A percentile compares a stretch with the other conserved stretches of the same genome.
phyloP scores from a whole-genome alignment of 1,140 invertebrate genomes.

The Tetramorium parvispinum region DNA sequence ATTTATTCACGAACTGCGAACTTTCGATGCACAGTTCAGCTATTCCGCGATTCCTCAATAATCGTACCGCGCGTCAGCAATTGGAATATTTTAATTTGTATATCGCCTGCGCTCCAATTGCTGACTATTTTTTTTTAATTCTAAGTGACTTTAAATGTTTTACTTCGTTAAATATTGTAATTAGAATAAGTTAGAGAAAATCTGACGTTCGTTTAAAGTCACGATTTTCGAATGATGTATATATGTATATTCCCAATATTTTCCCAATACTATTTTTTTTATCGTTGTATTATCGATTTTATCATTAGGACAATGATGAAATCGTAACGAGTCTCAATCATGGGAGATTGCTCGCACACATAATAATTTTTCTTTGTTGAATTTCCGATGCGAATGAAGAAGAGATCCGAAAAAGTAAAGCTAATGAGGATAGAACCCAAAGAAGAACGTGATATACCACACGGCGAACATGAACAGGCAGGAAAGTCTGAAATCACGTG shows the following conservation, averaged over 20 bases:
- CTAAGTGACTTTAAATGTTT: slow-evolving; percentile 22
- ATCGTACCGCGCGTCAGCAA: background rate
- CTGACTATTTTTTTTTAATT: background rate
- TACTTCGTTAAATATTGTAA: slow-evolving; percentile 22
- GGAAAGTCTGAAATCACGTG: slow-evolving; percentile 65
- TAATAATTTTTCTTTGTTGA: background rate
- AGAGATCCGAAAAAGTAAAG: background rate
- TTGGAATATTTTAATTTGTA: slow-evolving; percentile 37
- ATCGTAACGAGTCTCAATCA: background rate
- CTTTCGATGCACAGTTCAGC: slow-evolving; percentile 20
- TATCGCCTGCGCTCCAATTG: background rate
- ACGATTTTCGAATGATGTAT: background rate
- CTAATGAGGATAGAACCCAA: slow-evolving; percentile 45
- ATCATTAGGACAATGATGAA: background rate
- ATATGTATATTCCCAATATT: background rate
- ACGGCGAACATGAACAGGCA: slow-evolving; percentile 40
- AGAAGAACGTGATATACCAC: slow-evolving; percentile 27
- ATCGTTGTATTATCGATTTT: background rate
- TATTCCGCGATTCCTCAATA: background rate
- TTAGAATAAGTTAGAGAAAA: background rate
- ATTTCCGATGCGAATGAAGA: background rate
- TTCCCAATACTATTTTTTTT: background rate
- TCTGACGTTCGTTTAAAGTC: background rate
- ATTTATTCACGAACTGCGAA: slow-evolving; percentile 44
- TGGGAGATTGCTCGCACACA: background rate